Conservation (phyloP, 2,797 vertebrate species). For the Sebastes kiyomatsui region DNA sequence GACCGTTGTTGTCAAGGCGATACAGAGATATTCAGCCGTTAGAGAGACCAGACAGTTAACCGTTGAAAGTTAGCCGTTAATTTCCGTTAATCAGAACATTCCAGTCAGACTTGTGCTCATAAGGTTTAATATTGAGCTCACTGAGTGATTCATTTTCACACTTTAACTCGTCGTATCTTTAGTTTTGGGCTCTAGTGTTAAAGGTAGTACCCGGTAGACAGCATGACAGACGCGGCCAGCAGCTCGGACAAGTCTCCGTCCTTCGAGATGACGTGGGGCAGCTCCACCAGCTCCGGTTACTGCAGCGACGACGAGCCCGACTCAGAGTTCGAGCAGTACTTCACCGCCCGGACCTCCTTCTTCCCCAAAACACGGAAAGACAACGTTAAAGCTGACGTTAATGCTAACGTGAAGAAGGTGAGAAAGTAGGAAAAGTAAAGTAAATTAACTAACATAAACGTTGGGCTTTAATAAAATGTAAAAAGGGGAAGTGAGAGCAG, state of each 20-base stretch:
- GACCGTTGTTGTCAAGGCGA: not conserved
- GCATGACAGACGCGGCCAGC: constrained; percentile 42
- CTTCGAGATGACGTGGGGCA: constrained; percentile 93
- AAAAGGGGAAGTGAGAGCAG: constrained; percentile 21
- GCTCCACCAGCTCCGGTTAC: constrained; percentile 95
- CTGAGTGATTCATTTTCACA: not conserved
- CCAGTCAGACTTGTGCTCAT: not conserved
- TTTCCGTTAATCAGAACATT: not conserved
- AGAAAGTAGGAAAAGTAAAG: constrained; percentile 6
- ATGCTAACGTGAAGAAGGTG: constrained; percentile 65
- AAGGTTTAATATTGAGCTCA: not conserved
- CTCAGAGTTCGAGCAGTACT: constrained; percentile 94
- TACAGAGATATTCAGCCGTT: not conserved
- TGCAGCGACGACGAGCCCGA: constrained; percentile 94
- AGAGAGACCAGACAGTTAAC: not conserved
- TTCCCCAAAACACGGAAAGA: constrained; percentile 82
- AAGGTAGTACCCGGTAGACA: not conserved
- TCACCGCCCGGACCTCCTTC: constrained; percentile 92
- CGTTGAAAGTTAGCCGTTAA: not conserved
- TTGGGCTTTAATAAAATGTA: not conserved
- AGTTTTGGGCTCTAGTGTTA: not conserved
- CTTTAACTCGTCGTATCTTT: not conserved
- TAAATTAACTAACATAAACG: not conserved
- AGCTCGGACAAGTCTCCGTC: constrained; percentile 68
- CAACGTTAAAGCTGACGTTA: not conserved